These are phyloP conservation scores for Tachysurus vachellii DNA, from an alignment of 2,113 vertebrate species.

Conservation along the genomic window DNA sequence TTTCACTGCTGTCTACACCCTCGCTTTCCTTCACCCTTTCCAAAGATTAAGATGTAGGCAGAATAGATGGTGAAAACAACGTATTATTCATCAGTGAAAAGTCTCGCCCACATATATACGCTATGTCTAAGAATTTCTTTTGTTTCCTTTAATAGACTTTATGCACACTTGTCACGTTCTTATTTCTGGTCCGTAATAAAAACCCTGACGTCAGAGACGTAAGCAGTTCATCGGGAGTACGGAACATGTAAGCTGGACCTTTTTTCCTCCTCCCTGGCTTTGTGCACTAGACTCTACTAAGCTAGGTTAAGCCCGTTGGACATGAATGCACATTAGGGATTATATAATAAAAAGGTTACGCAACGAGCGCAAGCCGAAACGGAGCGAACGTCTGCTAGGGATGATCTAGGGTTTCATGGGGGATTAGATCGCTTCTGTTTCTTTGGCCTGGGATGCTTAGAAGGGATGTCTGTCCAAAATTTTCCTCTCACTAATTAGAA, in stretches of 20 bases:
- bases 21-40: not conserved
- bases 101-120: not conserved
- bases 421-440: constrained; percentile 70
- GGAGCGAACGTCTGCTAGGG: constrained; percentile 34
- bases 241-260: not conserved
- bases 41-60: not conserved
- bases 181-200: constrained; percentile 37
- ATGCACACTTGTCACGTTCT: constrained; percentile 7
- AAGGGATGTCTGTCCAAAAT: not conserved
- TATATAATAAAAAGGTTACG: constrained; percentile 72
- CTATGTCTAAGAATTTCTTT: not conserved
- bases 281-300: constrained; percentile 49
- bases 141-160: not conserved
- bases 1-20: not conserved
- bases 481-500: not conserved
- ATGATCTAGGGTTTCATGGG: constrained; percentile 64
- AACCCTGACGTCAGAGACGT: not conserved
- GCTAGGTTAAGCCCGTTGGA: constrained; percentile 61
- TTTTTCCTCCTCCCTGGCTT: constrained; percentile 40
- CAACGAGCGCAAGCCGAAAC: constrained; percentile 55
- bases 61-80: not conserved
- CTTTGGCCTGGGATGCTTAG: constrained; percentile 16
- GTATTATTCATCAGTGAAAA: constrained; percentile 3
- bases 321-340: constrained; percentile 70
- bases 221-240: not conserved